Conservation (phyloP, 1,140 invertebrate species). For the Ooceraea biroi region DNA sequence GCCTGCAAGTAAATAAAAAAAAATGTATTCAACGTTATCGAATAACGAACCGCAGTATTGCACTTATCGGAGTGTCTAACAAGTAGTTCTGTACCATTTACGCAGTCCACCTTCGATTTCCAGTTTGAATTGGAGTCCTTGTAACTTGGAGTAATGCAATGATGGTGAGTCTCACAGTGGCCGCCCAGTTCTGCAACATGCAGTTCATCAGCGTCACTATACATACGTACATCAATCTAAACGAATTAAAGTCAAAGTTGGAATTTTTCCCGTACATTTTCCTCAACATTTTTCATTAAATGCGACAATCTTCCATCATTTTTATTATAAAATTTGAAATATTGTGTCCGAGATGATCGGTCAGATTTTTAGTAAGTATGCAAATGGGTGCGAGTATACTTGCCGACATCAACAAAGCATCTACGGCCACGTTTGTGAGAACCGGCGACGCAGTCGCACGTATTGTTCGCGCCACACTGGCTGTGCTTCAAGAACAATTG, state of each 20-base stretch:
- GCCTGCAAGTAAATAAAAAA: constrained; percentile 64
- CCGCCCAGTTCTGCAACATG: constrained; percentile 74
- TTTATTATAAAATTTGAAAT: too few species aligned
- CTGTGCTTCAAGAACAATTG: constrained; percentile 73
- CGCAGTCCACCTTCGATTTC: constrained; percentile 80
- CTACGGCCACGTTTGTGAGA: constrained; percentile 77
- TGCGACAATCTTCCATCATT: too few species aligned
- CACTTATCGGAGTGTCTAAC: background rate
- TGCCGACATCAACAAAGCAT: constrained; percentile 77
- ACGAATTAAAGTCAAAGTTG: too few species aligned
- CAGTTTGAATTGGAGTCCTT: constrained; percentile 71
- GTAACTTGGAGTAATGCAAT: constrained; percentile 79
- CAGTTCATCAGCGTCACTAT: background rate
- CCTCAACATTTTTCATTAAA: too few species aligned
- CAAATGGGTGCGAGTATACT: constrained; percentile 45
- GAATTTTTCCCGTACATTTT: too few species aligned
- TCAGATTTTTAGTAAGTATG: too few species aligned
- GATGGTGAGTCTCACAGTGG: constrained; percentile 70
- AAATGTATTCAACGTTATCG: constrained; percentile 16
- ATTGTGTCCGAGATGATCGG: too few species aligned
- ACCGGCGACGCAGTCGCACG: constrained; percentile 74
- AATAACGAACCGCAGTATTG: constrained; percentile 21
- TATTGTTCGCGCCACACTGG: constrained; percentile 71
- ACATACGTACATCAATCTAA: background rate
- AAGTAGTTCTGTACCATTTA: constrained; percentile 72